phyloP scores from a whole-genome alignment of 2,888 invertebrate species.

The Itoplectis maculator region DNA sequence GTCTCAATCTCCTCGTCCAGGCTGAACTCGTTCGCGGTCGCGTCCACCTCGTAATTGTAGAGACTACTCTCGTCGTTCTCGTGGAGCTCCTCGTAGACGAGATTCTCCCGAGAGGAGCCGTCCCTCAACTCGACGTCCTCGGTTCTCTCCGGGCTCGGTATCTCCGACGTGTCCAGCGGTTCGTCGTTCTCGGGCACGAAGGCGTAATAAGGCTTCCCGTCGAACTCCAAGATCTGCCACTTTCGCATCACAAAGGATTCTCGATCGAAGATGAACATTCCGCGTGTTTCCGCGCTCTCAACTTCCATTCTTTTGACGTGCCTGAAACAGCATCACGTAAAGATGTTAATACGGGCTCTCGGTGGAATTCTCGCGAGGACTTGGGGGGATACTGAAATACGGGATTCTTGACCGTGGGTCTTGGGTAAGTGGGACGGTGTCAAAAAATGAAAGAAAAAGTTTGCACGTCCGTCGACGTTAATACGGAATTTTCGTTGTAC shows the following conservation, averaged over 20 bases:
- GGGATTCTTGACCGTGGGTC: not conserved
- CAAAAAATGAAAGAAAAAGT: not conserved
- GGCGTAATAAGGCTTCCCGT: constrained; percentile 83
- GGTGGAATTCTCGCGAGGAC: not conserved
- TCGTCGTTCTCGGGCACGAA: constrained; percentile 81
- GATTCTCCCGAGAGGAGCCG: constrained; percentile 54
- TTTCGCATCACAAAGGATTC: constrained; percentile 82
- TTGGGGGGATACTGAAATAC: not conserved
- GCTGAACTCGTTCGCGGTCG: constrained; percentile 35
- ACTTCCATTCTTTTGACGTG: constrained; percentile 70
- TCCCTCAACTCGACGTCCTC: constrained; percentile 30
- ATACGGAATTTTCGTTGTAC: not conserved
- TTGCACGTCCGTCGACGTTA: not conserved
- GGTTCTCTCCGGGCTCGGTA: constrained; percentile 67
- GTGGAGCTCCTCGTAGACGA: constrained; percentile 61
- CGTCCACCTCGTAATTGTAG: constrained; percentile 68
- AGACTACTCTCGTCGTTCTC: constrained; percentile 66
- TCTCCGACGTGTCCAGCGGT: constrained; percentile 74
- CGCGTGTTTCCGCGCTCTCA: constrained; percentile 71
- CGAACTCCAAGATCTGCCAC: constrained; percentile 83
- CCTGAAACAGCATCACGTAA: constrained; percentile 80
- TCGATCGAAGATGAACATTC: constrained; percentile 81
- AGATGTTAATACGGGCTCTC: constrained; percentile 52
- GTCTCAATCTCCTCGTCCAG: constrained; percentile 27
- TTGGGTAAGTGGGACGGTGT: not conserved